Base-by-base conservation (phyloP, 2,797 vertebrate species). In the Anguilla megastoma region DNA sequence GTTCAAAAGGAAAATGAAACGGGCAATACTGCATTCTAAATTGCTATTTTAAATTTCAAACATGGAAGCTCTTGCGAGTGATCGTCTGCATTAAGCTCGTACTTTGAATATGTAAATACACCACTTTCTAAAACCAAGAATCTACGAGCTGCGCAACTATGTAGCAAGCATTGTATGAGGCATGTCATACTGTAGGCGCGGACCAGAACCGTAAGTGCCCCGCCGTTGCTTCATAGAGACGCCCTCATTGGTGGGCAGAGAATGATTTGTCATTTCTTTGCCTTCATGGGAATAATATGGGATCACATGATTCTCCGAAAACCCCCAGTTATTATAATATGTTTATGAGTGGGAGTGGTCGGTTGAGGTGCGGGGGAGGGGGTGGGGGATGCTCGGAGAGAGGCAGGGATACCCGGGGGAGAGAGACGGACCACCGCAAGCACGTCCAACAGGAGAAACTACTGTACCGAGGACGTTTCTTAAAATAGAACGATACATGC, bases 331-430 rank as follows among this genome's bases (percentile, higher is more conserved):
- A 86, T 84, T 87, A 71, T 85, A 85, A 90, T 87, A 87, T 88
- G 84, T 83, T 63, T 36, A 66, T 89, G 85, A 91, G 92, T 89
- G 80, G 92, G 90, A 92, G 93, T 91, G 94, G 90, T 91, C 90
- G 89, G 27, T 82, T 18, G 0, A 88, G 91, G 92, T 27, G 85
- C 85, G 45, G 45, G 5, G 86, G 87, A 82, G 90, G 85, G 76
- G 89, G 85, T 66, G 48, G 76, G 69, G 79, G 85, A 41, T 45
- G 88, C 84, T 89, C n/a, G 69, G 76, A 18, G n/a, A 87, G 84
- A 85, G 87, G 88, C 89, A 85, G 41, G 86, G 69, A 79, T 85
- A 21, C 85, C 87, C 87, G 21, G 87, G 87, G 88, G 90, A 86
- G 50, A 45, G 24, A 85, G 87, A 88, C 86, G 45, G 76, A 52